A percentile compares a stretch with the other conserved stretches of the same genome.
phyloP scores from a whole-genome alignment of 2,797 vertebrate genomes.

The Argya squamiceps region DNA sequence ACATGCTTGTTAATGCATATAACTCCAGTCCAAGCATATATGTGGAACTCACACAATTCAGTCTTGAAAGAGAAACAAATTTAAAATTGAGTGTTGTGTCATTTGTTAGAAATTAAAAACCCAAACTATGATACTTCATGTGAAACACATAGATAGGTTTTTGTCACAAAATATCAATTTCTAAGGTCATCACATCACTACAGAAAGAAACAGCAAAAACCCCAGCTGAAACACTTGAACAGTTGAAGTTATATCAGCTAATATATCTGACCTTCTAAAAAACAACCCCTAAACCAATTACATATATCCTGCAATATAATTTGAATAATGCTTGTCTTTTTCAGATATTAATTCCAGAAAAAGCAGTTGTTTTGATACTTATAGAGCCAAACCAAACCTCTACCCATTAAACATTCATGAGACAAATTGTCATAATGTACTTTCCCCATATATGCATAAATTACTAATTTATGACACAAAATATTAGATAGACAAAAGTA shows the following conservation, averaged over 20 bases:
- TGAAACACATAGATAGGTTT: background rate
- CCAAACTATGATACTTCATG: background rate
- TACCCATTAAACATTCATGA: background rate
- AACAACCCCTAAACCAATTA: rapidly evolving
- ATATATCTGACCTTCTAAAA: background rate
- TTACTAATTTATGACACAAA: background rate
- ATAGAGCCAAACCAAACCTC: background rate
- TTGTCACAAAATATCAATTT: background rate
- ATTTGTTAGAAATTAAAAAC: background rate
- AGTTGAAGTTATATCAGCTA: background rate
- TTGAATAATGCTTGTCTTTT: background rate
- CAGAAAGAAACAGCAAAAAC: background rate
- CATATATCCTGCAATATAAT: background rate
- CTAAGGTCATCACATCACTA: background rate
- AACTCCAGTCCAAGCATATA: background rate
- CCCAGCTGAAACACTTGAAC: background rate
- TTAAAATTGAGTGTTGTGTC: background rate
- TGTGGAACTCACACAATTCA: background rate
- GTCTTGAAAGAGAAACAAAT: background rate
- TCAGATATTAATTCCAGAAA: background rate
- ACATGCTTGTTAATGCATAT: background rate
- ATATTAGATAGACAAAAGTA: background rate
- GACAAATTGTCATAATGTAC: background rate
- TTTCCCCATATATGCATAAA: background rate
- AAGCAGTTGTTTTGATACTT: background rate